Base-by-base conservation (phyloP, 2,888 invertebrate genomes). In the Caenorhabditis japonica region DNA sequence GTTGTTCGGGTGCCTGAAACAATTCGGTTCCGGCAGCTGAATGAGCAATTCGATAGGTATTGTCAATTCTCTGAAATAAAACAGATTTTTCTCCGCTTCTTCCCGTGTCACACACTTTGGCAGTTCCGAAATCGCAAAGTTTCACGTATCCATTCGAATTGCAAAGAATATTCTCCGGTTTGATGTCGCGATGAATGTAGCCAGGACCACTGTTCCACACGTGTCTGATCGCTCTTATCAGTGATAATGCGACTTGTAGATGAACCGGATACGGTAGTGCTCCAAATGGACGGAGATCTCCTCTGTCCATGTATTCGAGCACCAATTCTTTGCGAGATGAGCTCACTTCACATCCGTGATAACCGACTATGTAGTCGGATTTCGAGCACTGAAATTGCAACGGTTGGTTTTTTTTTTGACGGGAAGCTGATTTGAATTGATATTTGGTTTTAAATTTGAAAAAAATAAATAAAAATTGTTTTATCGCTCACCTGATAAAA, bases 111-210 rank as follows among this genome's bases (percentile, higher is more conserved):
- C 47, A 17, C 34, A 55, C 62, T 25, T 70, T 70, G 0, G 74
- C 58, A 0, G 62, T 46, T 15, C 76, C 76, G 23, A 76, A 76
- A 66, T 76, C 76, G 30, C 62, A 64, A 30, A 76, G 60, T 33
- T 76, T 76, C 23, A 76, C 41, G 3, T 41, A 47, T 60, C 76
- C 76, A 10, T 46, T 10, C 4, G 52, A 61, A 27, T 69, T 64
- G 12, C 52, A 36, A 10, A 76, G 33, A 30, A 76, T 64, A 53
- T 76, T 76, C 19, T 62, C 62, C 0, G 72, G 76, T 60, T 76
- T 76, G 36, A 76, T 66, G 55, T 76, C 76, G 17, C 68, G 36
- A 58, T 76, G 76, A 46, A 76, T 60, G 39, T 69, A 72, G 4
- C 71, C 71, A 5, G 71, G 71, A 30, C 69, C 69, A 46, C 59